Percentiles rank a stretch among this genome's conserved stretches.
Conservation (phyloP, 1,140 invertebrate species). For the Chironomus tepperi region DNA sequence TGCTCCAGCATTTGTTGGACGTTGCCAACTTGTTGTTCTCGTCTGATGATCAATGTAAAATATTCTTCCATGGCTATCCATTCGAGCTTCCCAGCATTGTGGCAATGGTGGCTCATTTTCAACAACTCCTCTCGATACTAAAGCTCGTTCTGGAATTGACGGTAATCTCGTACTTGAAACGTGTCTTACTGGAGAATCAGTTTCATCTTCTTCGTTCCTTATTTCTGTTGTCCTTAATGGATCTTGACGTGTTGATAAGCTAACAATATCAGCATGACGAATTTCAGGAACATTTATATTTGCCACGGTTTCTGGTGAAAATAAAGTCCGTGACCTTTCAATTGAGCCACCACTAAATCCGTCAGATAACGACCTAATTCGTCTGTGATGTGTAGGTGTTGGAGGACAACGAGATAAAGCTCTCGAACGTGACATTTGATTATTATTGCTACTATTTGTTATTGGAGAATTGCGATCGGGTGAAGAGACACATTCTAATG, state of each 20-base stretch:
- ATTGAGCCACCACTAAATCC: slow-evolving; percentile 32
- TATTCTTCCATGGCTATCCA: slow-evolving; percentile 83
- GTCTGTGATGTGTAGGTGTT: slow-evolving; percentile 70
- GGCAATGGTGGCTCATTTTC: slow-evolving; percentile 74
- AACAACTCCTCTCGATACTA: slow-evolving; percentile 44
- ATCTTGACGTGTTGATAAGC: slow-evolving; percentile 33
- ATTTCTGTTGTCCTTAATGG: slow-evolving; percentile 41
- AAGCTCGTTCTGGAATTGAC: slow-evolving; percentile 66
- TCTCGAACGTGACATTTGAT: slow-evolving; percentile 43
- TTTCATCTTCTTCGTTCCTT: slow-evolving; percentile 38
- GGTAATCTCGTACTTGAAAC: slow-evolving; percentile 66
- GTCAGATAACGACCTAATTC: slow-evolving; percentile 40
- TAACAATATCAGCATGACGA: slow-evolving; percentile 37
- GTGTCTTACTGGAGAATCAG: slow-evolving; percentile 55
- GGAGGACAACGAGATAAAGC: slow-evolving; percentile 60
- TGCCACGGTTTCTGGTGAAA: slow-evolving; percentile 38
- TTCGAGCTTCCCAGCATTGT: slow-evolving; percentile 85
- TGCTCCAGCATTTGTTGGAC: slow-evolving; percentile 55
- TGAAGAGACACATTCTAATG: slow-evolving; percentile 32
- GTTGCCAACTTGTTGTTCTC: slow-evolving; percentile 85
- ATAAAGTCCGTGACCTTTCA: slow-evolving; percentile 32
- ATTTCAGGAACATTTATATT: slow-evolving; percentile 35
- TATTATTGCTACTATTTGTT: background rate
- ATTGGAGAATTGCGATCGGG: slow-evolving; percentile 37
- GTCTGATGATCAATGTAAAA: slow-evolving; percentile 91